Base-by-base conservation (phyloP, 2,113 vertebrate genomes). In the Oreocharis arfaki region DNA sequence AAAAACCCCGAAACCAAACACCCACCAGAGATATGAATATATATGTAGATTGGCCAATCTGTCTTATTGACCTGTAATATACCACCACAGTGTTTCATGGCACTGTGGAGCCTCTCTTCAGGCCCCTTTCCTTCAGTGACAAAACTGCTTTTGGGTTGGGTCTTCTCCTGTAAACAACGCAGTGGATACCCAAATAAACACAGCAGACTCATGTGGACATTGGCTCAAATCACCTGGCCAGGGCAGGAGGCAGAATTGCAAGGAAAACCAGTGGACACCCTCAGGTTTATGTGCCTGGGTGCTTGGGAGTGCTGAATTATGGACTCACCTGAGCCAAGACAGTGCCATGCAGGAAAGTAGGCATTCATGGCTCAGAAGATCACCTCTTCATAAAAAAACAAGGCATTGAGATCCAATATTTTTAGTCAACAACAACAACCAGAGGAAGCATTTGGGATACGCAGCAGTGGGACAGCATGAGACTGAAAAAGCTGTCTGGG, bases 381-480 rank as follows among this genome's bases (percentile, higher is more conserved):
- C 39, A 56, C 4, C 10, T 60, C 26, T n/a, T 32, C 16, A 1
- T 16, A 1, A 69, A 77, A 71, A n/a, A 30, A 4, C 10, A 64
- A 52, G 14, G 37, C 21, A 21, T 2, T n/a, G 13, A 69, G 32
- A 52, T 18, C 5, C 13, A 61, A 3, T 9, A 30, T 41, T 81
- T 84, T 82, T 10, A 32, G 17, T 41, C 49, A 53, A 50, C 15
- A 63, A 50, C 15, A 63, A 21, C 14, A 35, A 19, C n/a, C n/a
- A 59, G 56, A 41, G 27, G 23, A 71, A 76, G 10, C 20, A 27
- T 60, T 87, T 90, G 7, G 4, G 9, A 61, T 24, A 3, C 5
- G 9, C 4, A 8, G 7, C 17, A 37, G 30, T 0, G 4, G 47
- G 68, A 23, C 30, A 60, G 7, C 16, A 28, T 0, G 0, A 77